Conservation (phyloP, 1,140 invertebrate genomes). For the Pseudomyrmex sp. region DNA sequence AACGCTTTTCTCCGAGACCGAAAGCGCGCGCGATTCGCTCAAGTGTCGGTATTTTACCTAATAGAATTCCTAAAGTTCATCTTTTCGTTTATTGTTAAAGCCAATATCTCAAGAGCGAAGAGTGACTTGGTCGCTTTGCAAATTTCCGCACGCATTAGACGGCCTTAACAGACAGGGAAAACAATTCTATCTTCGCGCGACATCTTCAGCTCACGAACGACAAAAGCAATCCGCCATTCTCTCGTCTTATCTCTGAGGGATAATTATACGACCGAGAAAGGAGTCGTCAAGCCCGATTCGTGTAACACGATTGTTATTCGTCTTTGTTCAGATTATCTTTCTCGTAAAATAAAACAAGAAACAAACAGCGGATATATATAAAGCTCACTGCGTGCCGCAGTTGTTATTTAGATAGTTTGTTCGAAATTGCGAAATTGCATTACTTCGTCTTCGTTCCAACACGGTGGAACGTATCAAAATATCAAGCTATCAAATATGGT, state of each 20-base stretch:
- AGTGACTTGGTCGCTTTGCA: conserved; percentile 32
- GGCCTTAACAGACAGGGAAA: background rate
- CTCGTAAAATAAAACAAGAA: background rate
- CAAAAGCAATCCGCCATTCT: conserved; percentile 14
- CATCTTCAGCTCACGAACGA: conserved; percentile 2
- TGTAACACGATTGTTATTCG: background rate
- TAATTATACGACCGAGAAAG: conserved; percentile 9
- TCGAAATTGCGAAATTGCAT: background rate
- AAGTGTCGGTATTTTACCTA: conserved; percentile 21
- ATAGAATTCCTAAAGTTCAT: background rate
- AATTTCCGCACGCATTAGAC: background rate
- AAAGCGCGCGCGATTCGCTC: background rate
- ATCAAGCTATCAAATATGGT: conserved; percentile 50
- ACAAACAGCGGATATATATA: conserved; percentile 1
- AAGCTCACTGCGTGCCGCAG: background rate
- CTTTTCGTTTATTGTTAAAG: background rate
- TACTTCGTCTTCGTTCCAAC: conserved; percentile 23
- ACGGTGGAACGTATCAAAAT: conserved; percentile 52
- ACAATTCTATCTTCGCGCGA: conserved; percentile 12
- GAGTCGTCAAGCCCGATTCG: background rate
- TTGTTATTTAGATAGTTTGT: background rate
- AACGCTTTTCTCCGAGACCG: conserved; percentile 10
- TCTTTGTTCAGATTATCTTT: background rate
- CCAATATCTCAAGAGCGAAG: background rate
- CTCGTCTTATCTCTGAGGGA: conserved; percentile 19